Evolutionary conservation across 2,888 invertebrate species (phyloP).

Genomic region (Microdon myrmicae): DNA sequence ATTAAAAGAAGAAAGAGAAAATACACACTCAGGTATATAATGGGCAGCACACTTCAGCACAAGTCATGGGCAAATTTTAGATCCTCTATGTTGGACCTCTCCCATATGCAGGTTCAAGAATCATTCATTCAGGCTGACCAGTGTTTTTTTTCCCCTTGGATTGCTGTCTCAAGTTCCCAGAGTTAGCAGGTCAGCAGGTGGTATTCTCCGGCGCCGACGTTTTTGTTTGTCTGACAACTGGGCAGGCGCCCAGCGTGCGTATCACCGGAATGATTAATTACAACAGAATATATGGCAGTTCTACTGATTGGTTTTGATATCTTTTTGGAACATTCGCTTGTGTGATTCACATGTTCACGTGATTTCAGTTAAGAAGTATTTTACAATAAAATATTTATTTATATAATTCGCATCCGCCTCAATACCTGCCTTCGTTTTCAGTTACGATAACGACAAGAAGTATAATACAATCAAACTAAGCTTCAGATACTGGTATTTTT

Average conservation of each 20-base stretch:
- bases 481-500: too few relatives aligned
- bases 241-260: slow-evolving; percentile 33
- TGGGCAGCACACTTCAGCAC: slow-evolving; percentile 21
- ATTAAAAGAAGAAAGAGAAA: slow-evolving; percentile 1
- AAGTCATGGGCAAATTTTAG: slow-evolving; percentile 30
- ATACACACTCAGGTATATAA: slow-evolving; percentile 33
- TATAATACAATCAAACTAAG: too few relatives aligned
- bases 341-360: background rate
- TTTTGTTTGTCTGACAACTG: slow-evolving; percentile 45
- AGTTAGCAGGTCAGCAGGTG: slow-evolving; percentile 50
- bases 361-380: background rate
- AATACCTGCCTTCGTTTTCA: too few relatives aligned
- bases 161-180: too few relatives aligned
- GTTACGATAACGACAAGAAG: too few relatives aligned
- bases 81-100: too few relatives aligned
- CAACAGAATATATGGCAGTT: slow-evolving; percentile 28
- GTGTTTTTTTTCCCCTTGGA: slow-evolving; percentile 32
- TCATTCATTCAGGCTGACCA: slow-evolving; percentile 36
- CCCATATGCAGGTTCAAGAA: too few relatives aligned
- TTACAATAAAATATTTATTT: too few relatives aligned
- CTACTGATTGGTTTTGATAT: slow-evolving; percentile 18
- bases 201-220: slow-evolving; percentile 41
- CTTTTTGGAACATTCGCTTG: slow-evolving; percentile 1
- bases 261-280: slow-evolving; percentile 42
- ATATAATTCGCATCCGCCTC: too few relatives aligned